These are phyloP conservation scores for Chelon labrosus DNA, from an alignment of 2,797 vertebrate genomes.

Conservation along the genomic window DNA sequence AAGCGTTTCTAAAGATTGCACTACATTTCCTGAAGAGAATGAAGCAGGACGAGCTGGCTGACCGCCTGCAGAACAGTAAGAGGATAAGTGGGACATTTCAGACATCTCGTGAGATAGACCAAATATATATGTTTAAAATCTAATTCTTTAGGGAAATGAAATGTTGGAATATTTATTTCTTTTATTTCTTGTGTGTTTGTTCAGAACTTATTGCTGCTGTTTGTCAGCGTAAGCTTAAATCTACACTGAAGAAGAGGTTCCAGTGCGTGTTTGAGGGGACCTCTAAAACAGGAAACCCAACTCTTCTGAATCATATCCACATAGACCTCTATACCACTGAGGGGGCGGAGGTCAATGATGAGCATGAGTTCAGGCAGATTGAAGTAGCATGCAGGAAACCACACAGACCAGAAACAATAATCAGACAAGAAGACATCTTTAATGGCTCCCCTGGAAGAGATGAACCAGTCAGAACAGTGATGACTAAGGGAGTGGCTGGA, in stretches of 20 bases:
- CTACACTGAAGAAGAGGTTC: background rate
- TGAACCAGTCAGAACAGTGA: no score
- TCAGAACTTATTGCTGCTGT: background rate
- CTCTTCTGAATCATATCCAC: no score
- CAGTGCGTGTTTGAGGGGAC: background rate
- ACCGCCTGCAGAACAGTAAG: background rate
- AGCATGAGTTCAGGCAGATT: no score
- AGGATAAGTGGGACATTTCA: background rate
- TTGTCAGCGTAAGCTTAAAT: background rate
- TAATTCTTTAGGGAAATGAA: background rate
- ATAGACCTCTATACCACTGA: no score
- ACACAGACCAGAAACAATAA: no score
- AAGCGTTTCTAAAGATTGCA: background rate
- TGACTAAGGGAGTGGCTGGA: no score
- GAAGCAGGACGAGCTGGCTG: background rate
- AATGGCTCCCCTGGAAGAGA: no score
- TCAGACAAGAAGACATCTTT: no score
- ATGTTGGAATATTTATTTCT: background rate
- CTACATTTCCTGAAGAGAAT: background rate
- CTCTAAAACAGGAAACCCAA: no score
- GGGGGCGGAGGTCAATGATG: no score
- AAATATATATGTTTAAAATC: background rate
- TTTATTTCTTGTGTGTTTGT: background rate
- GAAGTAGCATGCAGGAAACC: no score
- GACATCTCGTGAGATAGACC: background rate